Conservation (phyloP, 2,797 vertebrate genomes). For the Enteromius viviparus region DNA sequence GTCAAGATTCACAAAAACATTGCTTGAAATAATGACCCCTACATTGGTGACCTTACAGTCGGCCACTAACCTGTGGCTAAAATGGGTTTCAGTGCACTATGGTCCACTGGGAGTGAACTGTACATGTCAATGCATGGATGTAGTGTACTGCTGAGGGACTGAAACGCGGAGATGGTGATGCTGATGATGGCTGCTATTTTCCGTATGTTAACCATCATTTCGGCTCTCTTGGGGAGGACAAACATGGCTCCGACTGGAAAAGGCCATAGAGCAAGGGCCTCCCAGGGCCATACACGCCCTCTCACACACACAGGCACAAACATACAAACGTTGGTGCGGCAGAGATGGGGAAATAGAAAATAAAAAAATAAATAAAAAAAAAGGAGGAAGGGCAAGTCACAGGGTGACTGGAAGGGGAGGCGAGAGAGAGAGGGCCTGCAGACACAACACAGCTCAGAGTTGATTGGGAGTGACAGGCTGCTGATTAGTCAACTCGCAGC, state of each 20-base stretch:
- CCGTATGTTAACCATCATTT: conserved; percentile 79
- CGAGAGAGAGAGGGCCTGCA: conserved; percentile 65
- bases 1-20: background rate
- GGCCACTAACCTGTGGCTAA: conserved; percentile 45
- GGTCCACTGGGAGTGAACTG: conserved; percentile 26
- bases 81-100: conserved; percentile 46
- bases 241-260: conserved; percentile 67
- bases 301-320: conserved; percentile 37
- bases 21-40: background rate
- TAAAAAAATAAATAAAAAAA: background rate
- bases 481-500: conserved; percentile 84
- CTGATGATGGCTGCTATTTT: conserved; percentile 71
- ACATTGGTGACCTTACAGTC: background rate
- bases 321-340: conserved; percentile 23
- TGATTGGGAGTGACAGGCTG: conserved; percentile 82
- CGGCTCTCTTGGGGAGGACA: conserved; percentile 57
- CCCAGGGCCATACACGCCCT: conserved; percentile 60
- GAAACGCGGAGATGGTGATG: conserved; percentile 52
- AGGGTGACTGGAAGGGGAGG: conserved; percentile 45
- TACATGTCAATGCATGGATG: conserved; percentile 37
- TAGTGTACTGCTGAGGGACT: conserved; percentile 33
- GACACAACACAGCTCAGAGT: conserved; percentile 75
- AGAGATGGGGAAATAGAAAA: conserved; percentile 21
- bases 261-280: conserved; percentile 69
- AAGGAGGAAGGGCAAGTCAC: conserved; percentile 48